phyloP scores from a whole-genome alignment of 2,797 vertebrate genomes.

The Helarctos malayanus region DNA sequence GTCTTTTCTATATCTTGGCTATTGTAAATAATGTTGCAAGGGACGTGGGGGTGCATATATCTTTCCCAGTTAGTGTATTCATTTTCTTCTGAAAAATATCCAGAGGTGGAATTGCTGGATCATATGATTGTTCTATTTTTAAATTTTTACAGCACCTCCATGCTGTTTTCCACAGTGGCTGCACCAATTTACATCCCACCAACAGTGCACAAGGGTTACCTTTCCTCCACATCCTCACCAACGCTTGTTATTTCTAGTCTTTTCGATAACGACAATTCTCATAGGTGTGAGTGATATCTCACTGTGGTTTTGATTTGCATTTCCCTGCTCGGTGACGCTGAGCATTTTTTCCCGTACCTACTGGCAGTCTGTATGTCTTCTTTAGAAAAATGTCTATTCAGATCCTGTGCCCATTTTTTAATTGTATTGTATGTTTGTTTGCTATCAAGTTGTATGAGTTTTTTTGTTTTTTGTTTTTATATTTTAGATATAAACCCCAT shows the following conservation, averaged over 20 bases:
- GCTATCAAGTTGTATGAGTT: background rate
- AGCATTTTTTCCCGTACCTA: background rate
- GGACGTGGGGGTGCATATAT: background rate
- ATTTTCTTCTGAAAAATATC: background rate
- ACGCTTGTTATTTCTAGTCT: background rate
- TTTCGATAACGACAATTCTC: background rate
- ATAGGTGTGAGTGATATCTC: background rate
- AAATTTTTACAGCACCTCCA: background rate
- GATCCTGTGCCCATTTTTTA: background rate
- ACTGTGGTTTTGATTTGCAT: background rate
- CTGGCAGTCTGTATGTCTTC: background rate
- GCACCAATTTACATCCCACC: background rate
- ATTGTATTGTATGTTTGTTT: background rate
- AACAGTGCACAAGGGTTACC: background rate
- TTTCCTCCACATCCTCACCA: background rate
- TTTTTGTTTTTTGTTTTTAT: background rate
- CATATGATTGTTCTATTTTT: background rate
- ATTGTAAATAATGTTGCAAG: background rate
- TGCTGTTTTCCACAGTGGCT: background rate
- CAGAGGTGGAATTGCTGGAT: background rate
- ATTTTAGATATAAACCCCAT: background rate
- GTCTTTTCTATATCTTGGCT: background rate
- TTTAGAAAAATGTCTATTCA: background rate
- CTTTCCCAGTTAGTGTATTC: background rate
- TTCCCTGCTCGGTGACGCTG: background rate